Percentiles rank a stretch among this genome's conserved stretches.
Conservation (phyloP, 2,113 vertebrate species). For the Microtus ochrogaster region DNA sequence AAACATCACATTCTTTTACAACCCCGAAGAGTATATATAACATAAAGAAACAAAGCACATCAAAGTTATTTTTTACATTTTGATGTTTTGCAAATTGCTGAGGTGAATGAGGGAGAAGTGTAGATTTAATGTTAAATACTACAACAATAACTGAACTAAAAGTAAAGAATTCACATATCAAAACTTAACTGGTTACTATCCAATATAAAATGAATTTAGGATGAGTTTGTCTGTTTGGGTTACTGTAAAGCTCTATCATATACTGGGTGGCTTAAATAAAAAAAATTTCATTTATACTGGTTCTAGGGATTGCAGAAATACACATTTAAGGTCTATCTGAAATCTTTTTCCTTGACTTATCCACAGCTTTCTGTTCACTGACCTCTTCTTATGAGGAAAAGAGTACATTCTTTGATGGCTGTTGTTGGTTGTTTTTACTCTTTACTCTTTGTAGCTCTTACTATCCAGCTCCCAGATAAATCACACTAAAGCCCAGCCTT, state of each 20-base stretch:
- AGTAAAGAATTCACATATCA: background rate
- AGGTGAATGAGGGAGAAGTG: conserved; percentile 63
- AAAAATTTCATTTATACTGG: background rate
- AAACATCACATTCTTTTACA: conserved; percentile 29
- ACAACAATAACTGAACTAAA: conserved; percentile 49
- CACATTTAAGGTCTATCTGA: background rate
- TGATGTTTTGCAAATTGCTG: conserved; percentile 36
- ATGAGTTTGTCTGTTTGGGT: background rate
- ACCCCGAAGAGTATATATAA: conserved; percentile 30
- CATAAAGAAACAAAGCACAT: conserved; percentile 58
- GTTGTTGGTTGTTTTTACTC: no score
- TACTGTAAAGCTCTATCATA: background rate
- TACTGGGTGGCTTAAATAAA: background rate
- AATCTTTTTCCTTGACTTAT: background rate
- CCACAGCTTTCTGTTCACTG: background rate
- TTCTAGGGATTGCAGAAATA: background rate
- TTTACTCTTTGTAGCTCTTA: no score
- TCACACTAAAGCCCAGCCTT: no score
- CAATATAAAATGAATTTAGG: background rate
- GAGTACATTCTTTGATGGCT: background rate
- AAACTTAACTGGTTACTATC: background rate
- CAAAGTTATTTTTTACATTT: conserved; percentile 49
- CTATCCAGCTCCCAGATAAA: no score
- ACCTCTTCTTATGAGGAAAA: background rate
- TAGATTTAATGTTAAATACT: conserved; percentile 51